Evolutionary conservation across 2,113 vertebrate genomes (phyloP), one percentile per base, ranked within the genome.

Genomic region (Garra rufa): DNA sequence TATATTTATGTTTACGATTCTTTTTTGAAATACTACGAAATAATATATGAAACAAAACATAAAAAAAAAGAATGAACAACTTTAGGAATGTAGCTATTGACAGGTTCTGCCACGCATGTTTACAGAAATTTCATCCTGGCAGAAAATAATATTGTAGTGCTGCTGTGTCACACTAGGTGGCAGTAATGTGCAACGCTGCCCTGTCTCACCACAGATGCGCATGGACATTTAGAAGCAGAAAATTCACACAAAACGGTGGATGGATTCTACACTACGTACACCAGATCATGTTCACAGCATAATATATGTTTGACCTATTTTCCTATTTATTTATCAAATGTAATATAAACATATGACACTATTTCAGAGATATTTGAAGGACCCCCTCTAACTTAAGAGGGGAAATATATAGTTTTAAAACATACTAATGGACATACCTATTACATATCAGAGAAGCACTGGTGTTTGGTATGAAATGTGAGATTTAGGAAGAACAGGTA

Each of bases 81-180:
- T 91, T 92, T 93, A 90, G 91, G 91, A 94, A 94, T 93, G 93
- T 94, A 91, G 91, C 90, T 88, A 87, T 90, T 87, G 85, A 88
- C 82, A 87, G 88, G 75, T 88, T 90, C 80, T 90, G 87, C 86
- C 90, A 85, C 91, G 94, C 95, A 95, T 94, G 94, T 93, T 93
- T 92, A 91, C 87, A 88, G 82, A 88, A 91, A 89, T 87, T 46
- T 57, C 86, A 88, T 89, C 90, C 87, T 84, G 77, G 83, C 86
- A 85, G 88, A 89, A 92, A 81, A 85, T 86, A 89, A 88, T 85
- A 87, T 78, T 89, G 89, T 94, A 93, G 92, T 92, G 86, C 92
- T 89, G 88, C 91, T 91, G 61, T 89, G 88, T 81, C 89, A 92
- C 93, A 90, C 89, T 94, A 95, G 94, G 93, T 94, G 95, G 93